Evolutionary conservation across 2,113 vertebrate genomes (phyloP).

Genomic region (Genyomyrus donnyi): DNA sequence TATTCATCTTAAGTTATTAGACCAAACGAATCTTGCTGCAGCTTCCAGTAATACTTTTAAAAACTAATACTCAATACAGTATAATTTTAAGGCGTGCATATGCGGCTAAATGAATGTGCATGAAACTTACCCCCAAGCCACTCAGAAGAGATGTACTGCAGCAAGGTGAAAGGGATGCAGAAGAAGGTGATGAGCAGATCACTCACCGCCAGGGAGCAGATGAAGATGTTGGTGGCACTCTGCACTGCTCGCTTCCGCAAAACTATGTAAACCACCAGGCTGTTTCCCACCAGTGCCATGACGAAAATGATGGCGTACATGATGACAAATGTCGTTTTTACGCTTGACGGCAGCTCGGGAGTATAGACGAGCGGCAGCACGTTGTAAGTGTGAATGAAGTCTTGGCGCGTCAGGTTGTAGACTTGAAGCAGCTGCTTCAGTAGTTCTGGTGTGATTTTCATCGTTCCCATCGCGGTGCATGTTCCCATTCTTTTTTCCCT

Average conservation of each 20-base stretch:
- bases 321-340: conserved; percentile 61
- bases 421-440: conserved; percentile 57
- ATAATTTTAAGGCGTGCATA: neutral
- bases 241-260: conserved; percentile 55
- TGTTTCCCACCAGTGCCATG: conserved; percentile 67
- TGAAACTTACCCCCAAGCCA: conserved; percentile 67
- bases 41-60: neutral
- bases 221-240: conserved; percentile 66
- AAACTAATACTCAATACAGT: neutral
- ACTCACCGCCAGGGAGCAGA: conserved; percentile 70
- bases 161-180: conserved; percentile 68
- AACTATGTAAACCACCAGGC: conserved; percentile 65
- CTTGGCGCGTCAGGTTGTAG: conserved; percentile 65
- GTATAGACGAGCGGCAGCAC: conserved; percentile 68
- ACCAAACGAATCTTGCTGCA: neutral
- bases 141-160: conserved; percentile 71
- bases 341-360: conserved; percentile 59
- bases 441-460: conserved; percentile 62
- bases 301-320: conserved; percentile 63
- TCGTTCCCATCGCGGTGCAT: conserved; percentile 30
- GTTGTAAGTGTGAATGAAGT: conserved; percentile 67
- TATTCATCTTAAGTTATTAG: neutral
- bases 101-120: neutral
- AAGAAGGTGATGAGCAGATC: conserved; percentile 77
- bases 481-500: conserved; percentile 36